Conservation (phyloP, 2,797 vertebrate species). For the Trachurus trachurus region DNA sequence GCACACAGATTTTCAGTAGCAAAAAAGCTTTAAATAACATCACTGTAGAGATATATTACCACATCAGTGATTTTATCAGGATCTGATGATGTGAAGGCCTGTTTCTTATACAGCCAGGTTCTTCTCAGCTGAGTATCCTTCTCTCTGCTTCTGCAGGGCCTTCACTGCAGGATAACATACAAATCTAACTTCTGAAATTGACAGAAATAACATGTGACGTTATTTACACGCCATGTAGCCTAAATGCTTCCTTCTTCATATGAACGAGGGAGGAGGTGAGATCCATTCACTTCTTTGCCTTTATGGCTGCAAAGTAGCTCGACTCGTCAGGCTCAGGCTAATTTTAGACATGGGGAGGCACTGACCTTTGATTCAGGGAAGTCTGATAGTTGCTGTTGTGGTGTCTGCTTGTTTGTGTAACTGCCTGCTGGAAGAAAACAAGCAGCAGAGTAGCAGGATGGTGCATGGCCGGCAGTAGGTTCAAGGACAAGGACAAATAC, state of each 20-base stretch:
- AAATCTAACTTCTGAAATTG: constrained; percentile 5
- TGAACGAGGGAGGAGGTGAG: background rate
- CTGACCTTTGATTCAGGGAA: constrained; percentile 69
- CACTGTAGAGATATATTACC: constrained; percentile 5
- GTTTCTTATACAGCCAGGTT: background rate
- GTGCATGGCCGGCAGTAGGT: constrained; percentile 6
- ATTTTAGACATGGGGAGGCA: constrained; percentile 54
- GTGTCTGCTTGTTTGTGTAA: constrained; percentile 27
- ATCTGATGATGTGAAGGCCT: background rate
- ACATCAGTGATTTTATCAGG: background rate
- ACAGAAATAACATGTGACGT: background rate
- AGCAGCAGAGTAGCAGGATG: background rate
- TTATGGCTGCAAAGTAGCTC: background rate
- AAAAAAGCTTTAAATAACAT: constrained; percentile 29
- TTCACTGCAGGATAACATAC: constrained; percentile 6
- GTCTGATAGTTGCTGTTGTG: constrained; percentile 43
- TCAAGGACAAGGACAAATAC: constrained; percentile 14
- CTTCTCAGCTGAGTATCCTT: background rate
- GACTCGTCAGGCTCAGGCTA: constrained; percentile 11
- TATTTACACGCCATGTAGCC: background rate
- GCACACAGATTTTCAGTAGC: constrained; percentile 14
- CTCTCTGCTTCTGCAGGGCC: background rate
- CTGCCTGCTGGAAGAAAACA: constrained; percentile 29
- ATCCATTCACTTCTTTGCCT: constrained; percentile 8
- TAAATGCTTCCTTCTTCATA: background rate